Percentiles rank a stretch among this genome's conserved stretches.
These are phyloP conservation scores for Pecten maximus DNA, from an alignment of 2,888 invertebrate species.

Conservation along the genomic window DNA sequence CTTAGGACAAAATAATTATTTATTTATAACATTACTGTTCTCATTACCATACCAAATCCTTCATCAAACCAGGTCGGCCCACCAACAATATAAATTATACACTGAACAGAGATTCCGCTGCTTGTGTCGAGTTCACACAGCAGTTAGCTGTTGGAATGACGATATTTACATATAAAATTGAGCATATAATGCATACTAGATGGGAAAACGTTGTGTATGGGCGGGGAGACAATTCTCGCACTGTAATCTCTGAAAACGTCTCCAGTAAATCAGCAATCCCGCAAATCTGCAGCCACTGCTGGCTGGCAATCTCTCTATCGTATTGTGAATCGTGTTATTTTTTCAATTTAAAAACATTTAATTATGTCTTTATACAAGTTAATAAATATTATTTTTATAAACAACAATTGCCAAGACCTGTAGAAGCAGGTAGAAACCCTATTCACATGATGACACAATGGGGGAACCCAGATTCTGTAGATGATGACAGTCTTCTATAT, in stretches of 20 bases:
- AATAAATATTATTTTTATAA: too few relatives aligned
- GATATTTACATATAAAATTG: constrained; percentile 23
- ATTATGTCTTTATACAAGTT: too few relatives aligned
- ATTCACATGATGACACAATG: too few relatives aligned
- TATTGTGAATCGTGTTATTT: too few relatives aligned
- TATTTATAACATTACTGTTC: neutral
- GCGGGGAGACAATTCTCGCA: neutral
- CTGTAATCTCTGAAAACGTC: neutral
- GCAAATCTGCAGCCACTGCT: neutral
- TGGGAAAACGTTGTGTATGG: neutral
- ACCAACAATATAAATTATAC: neutral
- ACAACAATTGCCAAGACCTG: too few relatives aligned
- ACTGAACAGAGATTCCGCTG: neutral
- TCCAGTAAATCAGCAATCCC: neutral
- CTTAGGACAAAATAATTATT: neutral
- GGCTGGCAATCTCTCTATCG: neutral
- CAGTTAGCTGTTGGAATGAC: neutral
- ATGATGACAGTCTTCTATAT: too few relatives aligned
- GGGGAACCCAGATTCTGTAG: too few relatives aligned
- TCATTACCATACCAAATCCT: neutral
- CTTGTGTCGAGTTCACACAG: neutral
- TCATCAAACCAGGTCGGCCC: neutral
- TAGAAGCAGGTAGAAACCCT: too few relatives aligned
- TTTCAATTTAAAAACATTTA: too few relatives aligned
- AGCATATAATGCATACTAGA: constrained; percentile 4